These are phyloP conservation scores for Amniataba percoides DNA, from an alignment of 2,797 vertebrate genomes.

Conservation along the genomic window DNA sequence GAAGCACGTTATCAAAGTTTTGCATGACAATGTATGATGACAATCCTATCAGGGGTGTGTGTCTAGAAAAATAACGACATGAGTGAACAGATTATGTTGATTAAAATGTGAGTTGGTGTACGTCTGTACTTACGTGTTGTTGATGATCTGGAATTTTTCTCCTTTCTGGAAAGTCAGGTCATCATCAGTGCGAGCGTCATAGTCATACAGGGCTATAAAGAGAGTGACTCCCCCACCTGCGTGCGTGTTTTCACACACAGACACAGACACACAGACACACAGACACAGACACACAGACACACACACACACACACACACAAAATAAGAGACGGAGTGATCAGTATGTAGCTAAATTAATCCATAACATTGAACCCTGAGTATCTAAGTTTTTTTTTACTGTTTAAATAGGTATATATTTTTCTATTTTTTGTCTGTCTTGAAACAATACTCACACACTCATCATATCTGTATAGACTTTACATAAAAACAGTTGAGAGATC, in stretches of 20 bases:
- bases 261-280: conserved; percentile 38
- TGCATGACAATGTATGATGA: not conserved
- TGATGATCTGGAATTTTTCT: conserved; percentile 98
- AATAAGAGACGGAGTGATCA: not conserved
- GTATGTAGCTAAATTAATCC: not conserved
- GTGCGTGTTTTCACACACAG: conserved; percentile 14
- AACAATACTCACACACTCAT: not conserved
- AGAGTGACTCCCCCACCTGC: conserved; percentile 92
- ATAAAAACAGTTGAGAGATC: not conserved
- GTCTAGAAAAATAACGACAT: not conserved
- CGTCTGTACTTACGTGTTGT: conserved; percentile 90
- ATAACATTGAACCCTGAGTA: not conserved
- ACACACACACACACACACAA: conserved; percentile 45
- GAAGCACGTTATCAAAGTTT: not conserved
- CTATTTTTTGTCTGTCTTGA: not conserved
- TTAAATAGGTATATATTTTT: not conserved
- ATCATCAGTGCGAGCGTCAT: conserved; percentile 94
- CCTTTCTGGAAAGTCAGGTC: conserved; percentile 95
- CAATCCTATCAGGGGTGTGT: not conserved
- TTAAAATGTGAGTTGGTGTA: not conserved
- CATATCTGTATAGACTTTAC: not conserved
- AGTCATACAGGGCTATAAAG: conserved; percentile 95
- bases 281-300: conserved; percentile 39
- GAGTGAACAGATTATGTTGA: not conserved
- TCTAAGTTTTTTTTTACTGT: not conserved